Evolutionary conservation across 2,113 vertebrate species (phyloP), one percentile per base, ranked within the genome.

Genomic region (Alexandromys fortis): DNA sequence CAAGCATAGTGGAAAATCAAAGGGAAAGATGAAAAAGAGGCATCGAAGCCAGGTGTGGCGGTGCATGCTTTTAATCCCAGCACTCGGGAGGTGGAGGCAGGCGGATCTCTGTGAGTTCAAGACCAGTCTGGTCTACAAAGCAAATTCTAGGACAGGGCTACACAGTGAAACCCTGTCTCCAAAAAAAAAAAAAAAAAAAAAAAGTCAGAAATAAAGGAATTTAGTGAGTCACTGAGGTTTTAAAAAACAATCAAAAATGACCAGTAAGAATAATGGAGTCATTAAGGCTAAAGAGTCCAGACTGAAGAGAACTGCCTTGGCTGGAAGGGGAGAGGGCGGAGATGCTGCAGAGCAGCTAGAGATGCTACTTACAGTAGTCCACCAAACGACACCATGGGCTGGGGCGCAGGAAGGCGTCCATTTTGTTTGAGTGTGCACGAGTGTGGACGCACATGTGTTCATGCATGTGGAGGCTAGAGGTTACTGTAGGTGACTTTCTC

Each of bases 211-310:
- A 85, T 52, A 85, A 95, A 92, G 33, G 58, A 67, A 92, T 88
- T 76, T 92, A 83, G 55, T 92, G 92, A 95, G 26, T 96, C 52
- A 85, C 0, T 95, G 38, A 92, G 30, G 49, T 93, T 93, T 94
- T 92, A 90, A 91, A 49, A 82, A 88, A 55, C n/a, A 38, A 22
- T 38, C 35, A 33, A 42, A 58, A 58, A 28, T 38, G 67, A 58
- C 35, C 22, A 92, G 24, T 52, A 49, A 94, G 45, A 92, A 67
- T 61, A 90, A 83, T 28, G 49, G n/a, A 63, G 79, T 93, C 42
- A 55, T 13, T 63, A 88, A 87, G 24, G 87, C 35, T 47, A 16
- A 94, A 76, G 55, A 89, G 58, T 55, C 30, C 83, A 89, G 47
- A 26, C n/a, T 7, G 47, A 8, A 1, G 4, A 70, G 58, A 42